phyloP scores from a whole-genome alignment of 1,140 invertebrate species.

The Psix sp. region DNA sequence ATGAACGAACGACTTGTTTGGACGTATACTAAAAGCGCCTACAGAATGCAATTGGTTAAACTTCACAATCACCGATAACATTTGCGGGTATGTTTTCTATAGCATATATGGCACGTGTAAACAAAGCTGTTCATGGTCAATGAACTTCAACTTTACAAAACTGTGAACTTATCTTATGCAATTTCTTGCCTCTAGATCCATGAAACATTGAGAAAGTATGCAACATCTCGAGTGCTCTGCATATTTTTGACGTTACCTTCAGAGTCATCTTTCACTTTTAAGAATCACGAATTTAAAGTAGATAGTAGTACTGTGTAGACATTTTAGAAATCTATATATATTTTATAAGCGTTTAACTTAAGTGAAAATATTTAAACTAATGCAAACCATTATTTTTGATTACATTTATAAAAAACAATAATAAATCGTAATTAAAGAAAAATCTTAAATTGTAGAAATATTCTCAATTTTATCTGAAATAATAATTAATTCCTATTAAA shows the following conservation, averaged over 20 bases:
- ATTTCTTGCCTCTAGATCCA: constrained; percentile 18
- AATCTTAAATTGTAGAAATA: too few species aligned
- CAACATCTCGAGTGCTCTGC: not conserved
- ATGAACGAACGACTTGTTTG: constrained; percentile 65
- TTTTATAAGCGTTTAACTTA: too few species aligned
- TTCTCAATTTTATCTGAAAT: too few species aligned
- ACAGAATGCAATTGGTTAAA: constrained; percentile 61
- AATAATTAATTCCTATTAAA: too few species aligned
- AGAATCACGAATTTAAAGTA: too few species aligned
- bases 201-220: constrained; percentile 3
- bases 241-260: not conserved
- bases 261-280: too few species aligned
- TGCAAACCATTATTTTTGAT: too few species aligned
- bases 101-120: constrained; percentile 52
- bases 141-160: constrained; percentile 53
- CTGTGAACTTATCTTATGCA: constrained; percentile 17
- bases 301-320: too few species aligned
- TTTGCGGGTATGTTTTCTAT: constrained; percentile 50
- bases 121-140: constrained; percentile 50
- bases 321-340: too few species aligned
- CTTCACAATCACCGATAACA: constrained; percentile 50
- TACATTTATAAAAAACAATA: too few species aligned
- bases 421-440: too few species aligned
- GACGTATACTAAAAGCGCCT: constrained; percentile 55
- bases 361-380: too few species aligned